phyloP scores from a whole-genome alignment of 2,113 vertebrate species.

The Loxodonta africana region DNA sequence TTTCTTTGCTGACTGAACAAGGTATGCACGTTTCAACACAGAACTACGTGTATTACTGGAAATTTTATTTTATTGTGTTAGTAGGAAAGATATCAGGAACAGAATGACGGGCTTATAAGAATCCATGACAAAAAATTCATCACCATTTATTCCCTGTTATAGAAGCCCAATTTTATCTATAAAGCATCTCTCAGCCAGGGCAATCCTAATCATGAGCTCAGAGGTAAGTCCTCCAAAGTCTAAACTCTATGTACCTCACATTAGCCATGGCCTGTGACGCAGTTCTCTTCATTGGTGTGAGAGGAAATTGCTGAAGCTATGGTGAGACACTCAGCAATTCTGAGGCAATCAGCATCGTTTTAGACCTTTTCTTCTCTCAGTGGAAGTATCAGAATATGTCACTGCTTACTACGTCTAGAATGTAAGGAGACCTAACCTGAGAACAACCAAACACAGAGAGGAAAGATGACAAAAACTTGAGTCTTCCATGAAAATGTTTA shows the following conservation, averaged over 20 bases:
- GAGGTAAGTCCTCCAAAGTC: neutral
- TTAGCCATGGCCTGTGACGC: neutral
- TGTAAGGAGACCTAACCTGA: neutral
- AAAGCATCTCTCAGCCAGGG: neutral
- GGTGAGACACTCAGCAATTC: neutral
- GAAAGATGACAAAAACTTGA: neutral
- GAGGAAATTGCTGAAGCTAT: neutral
- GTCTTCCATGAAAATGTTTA: neutral
- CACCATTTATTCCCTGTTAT: neutral
- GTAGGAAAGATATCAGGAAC: neutral
- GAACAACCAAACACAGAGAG: neutral
- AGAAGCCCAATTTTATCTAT: neutral
- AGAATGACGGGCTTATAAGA: neutral
- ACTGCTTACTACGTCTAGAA: neutral
- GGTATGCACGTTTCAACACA: neutral
- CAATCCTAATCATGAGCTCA: neutral
- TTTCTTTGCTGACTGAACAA: neutral
- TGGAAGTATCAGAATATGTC: neutral
- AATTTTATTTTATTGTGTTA: conserved; percentile 7
- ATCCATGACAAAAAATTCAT: neutral
- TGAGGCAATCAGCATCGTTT: neutral
- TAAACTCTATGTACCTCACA: neutral
- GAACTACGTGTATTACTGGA: neutral
- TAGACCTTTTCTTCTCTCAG: neutral
- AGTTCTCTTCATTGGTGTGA: neutral